A percentile compares a stretch with the other conserved stretches of the same genome.
Evolutionary conservation across 2,888 invertebrate species (phyloP).

Genomic region (Gnatocerus cornutus): DNA sequence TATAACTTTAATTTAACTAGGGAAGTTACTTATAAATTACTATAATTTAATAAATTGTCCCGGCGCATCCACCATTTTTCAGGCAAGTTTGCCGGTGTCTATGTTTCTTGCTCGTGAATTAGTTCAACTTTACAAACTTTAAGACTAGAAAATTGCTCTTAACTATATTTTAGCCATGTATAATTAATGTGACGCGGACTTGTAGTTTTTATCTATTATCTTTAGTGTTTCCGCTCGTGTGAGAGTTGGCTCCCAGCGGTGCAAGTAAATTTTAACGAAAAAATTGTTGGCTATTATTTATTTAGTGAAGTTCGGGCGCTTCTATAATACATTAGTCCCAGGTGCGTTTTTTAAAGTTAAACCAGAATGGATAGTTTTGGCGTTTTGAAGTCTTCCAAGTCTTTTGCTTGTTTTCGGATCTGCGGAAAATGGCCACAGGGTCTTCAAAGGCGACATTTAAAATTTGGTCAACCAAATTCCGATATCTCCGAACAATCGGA

Average conservation of each 20-base stretch:
- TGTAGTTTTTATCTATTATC: slow-evolving; percentile 32
- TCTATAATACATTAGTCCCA: slow-evolving; percentile 40
- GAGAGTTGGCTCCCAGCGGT: slow-evolving; percentile 21
- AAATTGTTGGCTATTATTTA: slow-evolving; percentile 40
- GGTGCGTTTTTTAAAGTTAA: slow-evolving; percentile 40
- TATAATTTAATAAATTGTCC: no score
- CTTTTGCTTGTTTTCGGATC: no score
- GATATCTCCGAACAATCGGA: slow-evolving; percentile 44
- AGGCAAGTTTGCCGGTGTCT: no score
- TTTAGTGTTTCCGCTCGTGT: slow-evolving; percentile 18
- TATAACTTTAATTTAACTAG: no score
- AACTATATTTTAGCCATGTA: slow-evolving; percentile 3
- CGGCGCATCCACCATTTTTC: no score
- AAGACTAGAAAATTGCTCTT: no score
- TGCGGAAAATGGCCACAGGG: slow-evolving; percentile 24
- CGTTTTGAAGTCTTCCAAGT: slow-evolving; percentile 17
- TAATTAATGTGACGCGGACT: slow-evolving; percentile 13
- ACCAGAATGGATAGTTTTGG: slow-evolving; percentile 34
- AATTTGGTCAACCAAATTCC: slow-evolving; percentile 31
- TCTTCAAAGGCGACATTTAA: slow-evolving; percentile 24
- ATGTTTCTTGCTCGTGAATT: no score
- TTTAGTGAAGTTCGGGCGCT: slow-evolving; percentile 31
- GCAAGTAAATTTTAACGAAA: slow-evolving; percentile 38
- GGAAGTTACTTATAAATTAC: no score
- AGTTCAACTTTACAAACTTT: no score